phyloP scores from a whole-genome alignment of 2,888 invertebrate genomes.

The Rhorus exstirpatorius region DNA sequence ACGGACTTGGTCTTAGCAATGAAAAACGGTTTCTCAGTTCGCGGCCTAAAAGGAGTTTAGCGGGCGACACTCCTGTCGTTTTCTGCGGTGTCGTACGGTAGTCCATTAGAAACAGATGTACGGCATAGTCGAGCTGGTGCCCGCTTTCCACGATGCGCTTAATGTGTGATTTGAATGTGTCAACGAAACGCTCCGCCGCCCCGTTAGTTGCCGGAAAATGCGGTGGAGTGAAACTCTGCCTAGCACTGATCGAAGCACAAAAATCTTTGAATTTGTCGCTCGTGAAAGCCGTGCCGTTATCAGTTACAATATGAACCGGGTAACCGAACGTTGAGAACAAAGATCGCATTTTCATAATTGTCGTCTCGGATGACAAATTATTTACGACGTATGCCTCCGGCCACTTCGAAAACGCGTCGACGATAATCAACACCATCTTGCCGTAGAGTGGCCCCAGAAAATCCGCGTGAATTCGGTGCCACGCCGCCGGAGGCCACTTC shows the following conservation, averaged over 20 bases:
- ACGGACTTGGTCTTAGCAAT: neutral
- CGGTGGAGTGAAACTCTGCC: conserved; percentile 62
- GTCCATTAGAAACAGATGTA: conserved; percentile 21
- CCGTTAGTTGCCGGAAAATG: conserved; percentile 56
- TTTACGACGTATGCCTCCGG: conserved; percentile 37
- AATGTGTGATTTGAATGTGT: conserved; percentile 54
- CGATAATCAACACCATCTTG: conserved; percentile 69
- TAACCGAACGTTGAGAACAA: conserved; percentile 58
- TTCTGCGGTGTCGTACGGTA: conserved; percentile 4
- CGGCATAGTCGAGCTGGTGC: too few species aligned
- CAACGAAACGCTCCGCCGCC: conserved; percentile 67
- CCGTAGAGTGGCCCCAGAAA: conserved; percentile 50
- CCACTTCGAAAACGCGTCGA: conserved; percentile 72
- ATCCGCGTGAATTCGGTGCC: conserved; percentile 75
- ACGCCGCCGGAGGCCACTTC: conserved; percentile 69
- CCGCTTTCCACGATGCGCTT: conserved; percentile 11
- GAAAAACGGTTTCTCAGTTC: conserved; percentile 7
- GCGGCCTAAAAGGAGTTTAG: neutral
- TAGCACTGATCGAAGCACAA: conserved; percentile 43
- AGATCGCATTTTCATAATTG: conserved; percentile 28
- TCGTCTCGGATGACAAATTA: conserved; percentile 9
- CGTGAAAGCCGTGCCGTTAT: conserved; percentile 60
- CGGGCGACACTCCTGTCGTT: conserved; percentile 1
- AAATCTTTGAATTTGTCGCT: conserved; percentile 47
- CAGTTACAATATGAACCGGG: conserved; percentile 42